These are phyloP conservation scores for Hoplodrina ambigua DNA, from an alignment of 2,888 invertebrate genomes.

Conservation along the genomic window DNA sequence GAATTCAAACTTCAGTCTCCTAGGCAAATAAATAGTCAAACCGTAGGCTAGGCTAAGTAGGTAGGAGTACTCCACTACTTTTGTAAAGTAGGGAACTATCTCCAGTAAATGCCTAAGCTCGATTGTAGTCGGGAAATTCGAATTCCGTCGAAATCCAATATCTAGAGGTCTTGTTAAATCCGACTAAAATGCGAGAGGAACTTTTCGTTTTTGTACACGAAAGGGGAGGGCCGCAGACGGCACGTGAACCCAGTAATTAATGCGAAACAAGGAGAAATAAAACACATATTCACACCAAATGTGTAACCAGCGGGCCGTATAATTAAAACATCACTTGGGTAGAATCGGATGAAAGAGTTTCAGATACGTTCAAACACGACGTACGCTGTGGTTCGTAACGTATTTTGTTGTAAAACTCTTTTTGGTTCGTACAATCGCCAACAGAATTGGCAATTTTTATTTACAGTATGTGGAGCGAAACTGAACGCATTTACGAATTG, in stretches of 20 bases:
- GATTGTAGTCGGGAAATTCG: conserved; percentile 50
- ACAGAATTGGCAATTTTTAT: conserved; percentile 45
- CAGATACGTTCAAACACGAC: conserved; percentile 59
- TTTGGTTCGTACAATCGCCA: conserved; percentile 42
- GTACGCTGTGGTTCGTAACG: conserved; percentile 51
- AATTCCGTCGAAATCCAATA: conserved; percentile 65
- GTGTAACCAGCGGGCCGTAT: conserved; percentile 75
- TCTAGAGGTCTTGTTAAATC: conserved; percentile 71
- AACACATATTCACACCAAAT: conserved; percentile 76
- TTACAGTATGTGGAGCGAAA: conserved; percentile 40
- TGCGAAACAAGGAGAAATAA: conserved; percentile 83
- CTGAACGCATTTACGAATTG: conserved; percentile 37
- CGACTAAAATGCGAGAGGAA: conserved; percentile 65
- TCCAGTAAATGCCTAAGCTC: conserved; percentile 42
- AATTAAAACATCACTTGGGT: conserved; percentile 80
- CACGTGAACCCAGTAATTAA: conserved; percentile 79
- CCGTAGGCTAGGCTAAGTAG: not conserved
- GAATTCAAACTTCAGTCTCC: not conserved
- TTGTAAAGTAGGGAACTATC: conserved; percentile 46
- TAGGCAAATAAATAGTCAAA: conserved; percentile 8
- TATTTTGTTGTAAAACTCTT: conserved; percentile 51
- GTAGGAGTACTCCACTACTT: conserved; percentile 22
- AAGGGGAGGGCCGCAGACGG: conserved; percentile 70
- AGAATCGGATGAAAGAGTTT: conserved; percentile 68
- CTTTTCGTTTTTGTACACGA: conserved; percentile 78